Evolutionary conservation across 2,888 invertebrate species (phyloP).

Genomic region (Mantis religiosa): DNA sequence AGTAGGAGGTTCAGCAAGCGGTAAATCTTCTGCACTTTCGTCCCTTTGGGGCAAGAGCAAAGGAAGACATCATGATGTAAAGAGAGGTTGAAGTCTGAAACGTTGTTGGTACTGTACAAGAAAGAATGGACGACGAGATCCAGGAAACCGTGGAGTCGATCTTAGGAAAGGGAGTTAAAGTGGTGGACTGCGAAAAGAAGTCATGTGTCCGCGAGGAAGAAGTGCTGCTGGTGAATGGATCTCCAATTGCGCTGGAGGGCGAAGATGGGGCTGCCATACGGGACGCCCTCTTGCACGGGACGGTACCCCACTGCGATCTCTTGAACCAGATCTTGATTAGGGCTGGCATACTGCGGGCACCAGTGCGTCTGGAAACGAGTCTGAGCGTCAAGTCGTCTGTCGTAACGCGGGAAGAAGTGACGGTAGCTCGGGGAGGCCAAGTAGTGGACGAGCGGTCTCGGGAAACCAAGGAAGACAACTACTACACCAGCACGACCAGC

Average conservation of each 20-base stretch:
- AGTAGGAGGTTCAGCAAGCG: background rate
- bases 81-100: background rate
- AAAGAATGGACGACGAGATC: conserved; percentile 65
- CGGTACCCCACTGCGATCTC: conserved; percentile 65
- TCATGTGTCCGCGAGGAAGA: conserved; percentile 69
- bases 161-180: conserved; percentile 65
- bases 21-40: background rate
- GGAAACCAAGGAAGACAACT: conserved; percentile 68
- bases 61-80: background rate
- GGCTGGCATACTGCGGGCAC: conserved; percentile 55
- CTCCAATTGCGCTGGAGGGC: conserved; percentile 62
- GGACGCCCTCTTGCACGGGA: conserved; percentile 61
- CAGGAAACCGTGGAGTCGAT: conserved; percentile 71
- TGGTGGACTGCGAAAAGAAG: conserved; percentile 68
- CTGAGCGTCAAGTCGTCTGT: conserved; percentile 67
- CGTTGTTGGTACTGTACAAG: background rate
- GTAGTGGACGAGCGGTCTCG: conserved; percentile 66
- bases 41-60: background rate
- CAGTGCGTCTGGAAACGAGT: conserved; percentile 66
- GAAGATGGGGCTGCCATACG: conserved; percentile 65
- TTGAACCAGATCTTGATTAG: conserved; percentile 64
- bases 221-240: conserved; percentile 65
- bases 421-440: conserved; percentile 61
- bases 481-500: conserved; percentile 61
- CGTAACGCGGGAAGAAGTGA: conserved; percentile 66